Conservation (phyloP, 2,797 vertebrate genomes). For the Sebastes flavidus region DNA sequence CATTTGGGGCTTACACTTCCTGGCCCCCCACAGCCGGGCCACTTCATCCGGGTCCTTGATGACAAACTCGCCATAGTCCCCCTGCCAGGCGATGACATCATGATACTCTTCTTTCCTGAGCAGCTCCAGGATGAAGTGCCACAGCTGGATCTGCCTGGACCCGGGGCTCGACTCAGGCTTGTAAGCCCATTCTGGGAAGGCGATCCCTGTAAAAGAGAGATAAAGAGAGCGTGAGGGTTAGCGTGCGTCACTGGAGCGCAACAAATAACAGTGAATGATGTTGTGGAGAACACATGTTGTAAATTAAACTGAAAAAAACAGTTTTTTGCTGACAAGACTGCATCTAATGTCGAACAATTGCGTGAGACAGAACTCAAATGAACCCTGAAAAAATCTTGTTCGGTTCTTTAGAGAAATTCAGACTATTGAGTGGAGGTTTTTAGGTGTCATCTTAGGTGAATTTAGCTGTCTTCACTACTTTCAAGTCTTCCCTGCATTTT, state of each 20-base stretch:
- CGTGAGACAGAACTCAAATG: not conserved
- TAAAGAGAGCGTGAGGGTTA: slow-evolving; percentile 23
- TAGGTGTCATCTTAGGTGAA: slow-evolving; percentile 2
- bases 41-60: slow-evolving; percentile 94
- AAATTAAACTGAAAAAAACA: not conserved
- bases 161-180: slow-evolving; percentile 92
- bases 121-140: slow-evolving; percentile 94
- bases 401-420: not conserved
- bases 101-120: slow-evolving; percentile 92
- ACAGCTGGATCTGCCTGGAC: slow-evolving; percentile 93
- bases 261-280: not conserved
- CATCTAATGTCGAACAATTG: not conserved
- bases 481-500: not conserved
- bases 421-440: slow-evolving; percentile 35
- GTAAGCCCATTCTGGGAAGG: slow-evolving; percentile 94
- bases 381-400: not conserved
- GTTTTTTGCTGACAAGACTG: not conserved
- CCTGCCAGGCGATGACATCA: slow-evolving; percentile 94
- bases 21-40: slow-evolving; percentile 91
- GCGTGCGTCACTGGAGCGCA: not conserved
- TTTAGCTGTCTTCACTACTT: not conserved
- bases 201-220: slow-evolving; percentile 79
- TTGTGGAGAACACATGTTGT: not conserved
- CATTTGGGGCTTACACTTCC: slow-evolving; percentile 95
- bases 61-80: slow-evolving; percentile 94